Conservation (phyloP, 35 echinoderm and acorn worm species). For the Hemicentrotus pulcherrimus region DNA sequence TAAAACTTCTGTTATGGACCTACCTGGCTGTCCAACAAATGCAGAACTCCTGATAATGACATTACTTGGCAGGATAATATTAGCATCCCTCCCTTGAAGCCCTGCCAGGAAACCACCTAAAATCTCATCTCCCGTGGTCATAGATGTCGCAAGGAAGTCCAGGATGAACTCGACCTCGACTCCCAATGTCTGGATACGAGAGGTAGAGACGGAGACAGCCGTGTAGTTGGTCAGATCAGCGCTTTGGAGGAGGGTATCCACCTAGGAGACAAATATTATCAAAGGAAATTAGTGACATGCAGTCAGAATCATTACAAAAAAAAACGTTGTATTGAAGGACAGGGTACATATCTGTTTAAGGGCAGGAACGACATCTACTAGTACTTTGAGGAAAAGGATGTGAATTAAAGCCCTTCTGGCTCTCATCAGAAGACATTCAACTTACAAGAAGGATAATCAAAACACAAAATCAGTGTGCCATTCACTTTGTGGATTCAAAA, state of each 20-base stretch:
- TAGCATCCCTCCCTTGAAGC: slow-evolving; percentile 23
- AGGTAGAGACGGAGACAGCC: slow-evolving; percentile 42
- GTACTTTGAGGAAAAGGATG: too few relatives aligned
- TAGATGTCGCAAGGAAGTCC: slow-evolving; percentile 42
- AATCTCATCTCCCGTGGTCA: slow-evolving; percentile 19
- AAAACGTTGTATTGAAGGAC: too few relatives aligned
- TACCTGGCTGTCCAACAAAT: slow-evolving; percentile 55
- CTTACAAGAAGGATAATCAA: too few relatives aligned
- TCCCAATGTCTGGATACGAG: neutral
- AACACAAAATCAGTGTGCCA: too few relatives aligned
- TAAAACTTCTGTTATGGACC: neutral
- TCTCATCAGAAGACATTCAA: too few relatives aligned
- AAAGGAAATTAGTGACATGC: too few relatives aligned
- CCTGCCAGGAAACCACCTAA: neutral
- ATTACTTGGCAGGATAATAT: slow-evolving; percentile 36
- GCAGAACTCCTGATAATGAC: slow-evolving; percentile 36
- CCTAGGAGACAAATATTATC: neutral
- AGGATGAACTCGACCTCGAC: slow-evolving; percentile 48
- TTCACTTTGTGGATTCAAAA: too few relatives aligned
- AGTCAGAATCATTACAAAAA: too few relatives aligned
- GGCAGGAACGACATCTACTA: too few relatives aligned
- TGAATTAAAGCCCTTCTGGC: too few relatives aligned
- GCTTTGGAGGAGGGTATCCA: slow-evolving; percentile 16
- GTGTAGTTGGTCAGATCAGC: neutral
- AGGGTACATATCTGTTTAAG: too few relatives aligned